Evolutionary conservation across 2,888 invertebrate genomes (phyloP), one percentile per base, ranked within the genome.

Genomic region (Eumerus sabulonum): DNA sequence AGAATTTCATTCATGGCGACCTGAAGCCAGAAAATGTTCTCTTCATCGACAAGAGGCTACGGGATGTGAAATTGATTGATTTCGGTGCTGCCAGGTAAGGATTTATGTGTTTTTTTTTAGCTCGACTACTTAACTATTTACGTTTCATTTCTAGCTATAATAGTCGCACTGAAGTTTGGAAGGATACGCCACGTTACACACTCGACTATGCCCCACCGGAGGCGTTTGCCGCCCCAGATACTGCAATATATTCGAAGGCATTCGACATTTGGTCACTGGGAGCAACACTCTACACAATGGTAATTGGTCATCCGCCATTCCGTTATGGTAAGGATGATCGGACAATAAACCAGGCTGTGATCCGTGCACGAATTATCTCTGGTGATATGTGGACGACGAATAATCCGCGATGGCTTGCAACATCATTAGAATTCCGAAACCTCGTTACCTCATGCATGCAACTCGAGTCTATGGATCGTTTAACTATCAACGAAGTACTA

Each of bases 251-350:
- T 90, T 96, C 96, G 82, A 94, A 97, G 87, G 94, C 95, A 85
- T 98, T 98, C 90, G 99, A 99, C 90, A 90, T 98, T 72, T 99
- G 98, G 97, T 96, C 97, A 83, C 90, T 99, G 0, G 99, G 99
- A 0, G 98, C 98, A 1, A 96, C 98, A 82, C 90, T 98, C 50
- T 91, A 91, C 82, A 89, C 90, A 35, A 91, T 91, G 91, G 89
- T 98, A 51, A 94, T 95, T 76, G 98, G 98, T 0, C 92, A 93
- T 84, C 94, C 96, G 0, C 98, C 98, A 0, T 98, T 97, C 90
- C 86, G 88, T 60, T 84, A 84, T 60, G 82, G 83, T 27, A 82
- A 72, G 62, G 63, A 82, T 68, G 74, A 82, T 18, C 84, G 72
- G 66, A 76, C 83, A 57, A 82, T 82, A 70, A 83, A 79, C 50